Conservation (phyloP, 23 tunicate genomes). For the Oikopleura dioica region DNA sequence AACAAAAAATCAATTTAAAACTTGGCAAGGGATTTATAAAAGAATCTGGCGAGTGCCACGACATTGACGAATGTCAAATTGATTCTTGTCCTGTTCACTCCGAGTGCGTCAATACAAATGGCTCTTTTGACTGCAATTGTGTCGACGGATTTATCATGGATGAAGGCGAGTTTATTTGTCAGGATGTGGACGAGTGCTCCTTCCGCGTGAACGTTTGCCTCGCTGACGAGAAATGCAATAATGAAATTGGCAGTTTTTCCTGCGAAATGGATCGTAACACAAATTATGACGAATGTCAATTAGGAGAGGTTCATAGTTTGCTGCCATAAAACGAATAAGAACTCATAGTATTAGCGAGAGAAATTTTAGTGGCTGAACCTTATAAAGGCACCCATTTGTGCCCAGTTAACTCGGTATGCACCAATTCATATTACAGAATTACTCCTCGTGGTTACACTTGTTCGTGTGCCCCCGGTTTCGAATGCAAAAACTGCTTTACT, state of each 20-base stretch:
- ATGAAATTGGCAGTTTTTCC: background rate
- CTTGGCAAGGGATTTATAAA: background rate
- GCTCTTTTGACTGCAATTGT: background rate
- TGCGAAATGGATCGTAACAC: background rate
- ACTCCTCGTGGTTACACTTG: background rate
- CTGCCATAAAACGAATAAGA: too few relatives aligned
- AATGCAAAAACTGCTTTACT: background rate
- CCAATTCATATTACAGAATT: background rate
- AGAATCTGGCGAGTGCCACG: background rate
- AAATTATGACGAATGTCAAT: background rate
- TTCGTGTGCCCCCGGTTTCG: background rate
- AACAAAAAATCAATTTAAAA: background rate
- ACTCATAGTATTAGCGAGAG: too few relatives aligned
- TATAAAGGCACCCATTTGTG: background rate
- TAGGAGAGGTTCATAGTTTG: too few relatives aligned
- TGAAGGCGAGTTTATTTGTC: background rate
- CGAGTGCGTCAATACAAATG: background rate
- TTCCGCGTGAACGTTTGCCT: background rate
- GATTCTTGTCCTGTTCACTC: background rate
- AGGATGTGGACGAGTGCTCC: conserved; percentile 1
- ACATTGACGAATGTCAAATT: background rate
- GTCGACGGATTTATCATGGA: background rate
- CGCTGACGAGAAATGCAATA: background rate
- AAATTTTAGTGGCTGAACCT: too few relatives aligned
- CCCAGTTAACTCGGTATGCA: background rate